A percentile compares a stretch with the other conserved stretches of the same genome.
Conservation (phyloP, 1,140 invertebrate genomes). For the Penaeus indicus region DNA sequence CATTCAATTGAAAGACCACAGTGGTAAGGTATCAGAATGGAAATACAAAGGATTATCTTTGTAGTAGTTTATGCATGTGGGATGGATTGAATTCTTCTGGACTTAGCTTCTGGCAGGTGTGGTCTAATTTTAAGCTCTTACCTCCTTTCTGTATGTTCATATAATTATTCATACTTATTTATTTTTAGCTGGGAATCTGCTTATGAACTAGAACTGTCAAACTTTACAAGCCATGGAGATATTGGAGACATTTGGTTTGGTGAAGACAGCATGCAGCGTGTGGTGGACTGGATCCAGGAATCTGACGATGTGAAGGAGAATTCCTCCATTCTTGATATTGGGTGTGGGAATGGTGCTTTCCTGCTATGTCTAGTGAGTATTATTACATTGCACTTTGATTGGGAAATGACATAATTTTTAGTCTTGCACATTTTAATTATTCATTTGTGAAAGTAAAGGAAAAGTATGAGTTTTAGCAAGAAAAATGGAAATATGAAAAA, state of each 20-base stretch:
- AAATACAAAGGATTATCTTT: no score
- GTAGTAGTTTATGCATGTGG: no score
- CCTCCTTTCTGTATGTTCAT: neutral
- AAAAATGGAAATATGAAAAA: no score
- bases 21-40: no score
- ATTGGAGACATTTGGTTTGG: constrained; percentile 96
- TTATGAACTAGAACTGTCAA: constrained; percentile 85
- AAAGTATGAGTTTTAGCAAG: no score
- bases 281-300: constrained; percentile 76
- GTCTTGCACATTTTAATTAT: no score
- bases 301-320: constrained; percentile 66
- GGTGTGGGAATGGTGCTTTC: constrained; percentile 93
- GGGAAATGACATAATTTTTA: no score
- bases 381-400: no score
- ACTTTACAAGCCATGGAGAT: constrained; percentile 87
- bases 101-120: no score
- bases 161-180: constrained; percentile 42
- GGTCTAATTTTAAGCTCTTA: neutral
- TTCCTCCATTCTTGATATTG: constrained; percentile 74
- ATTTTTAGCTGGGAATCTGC: constrained; percentile 83
- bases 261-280: constrained; percentile 81
- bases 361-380: constrained; percentile 79
- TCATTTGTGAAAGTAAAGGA: no score
- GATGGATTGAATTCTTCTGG: no score
- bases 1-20: no score